phyloP scores from a whole-genome alignment of 2,888 invertebrate genomes.

The Diaprepes abbreviatus region DNA sequence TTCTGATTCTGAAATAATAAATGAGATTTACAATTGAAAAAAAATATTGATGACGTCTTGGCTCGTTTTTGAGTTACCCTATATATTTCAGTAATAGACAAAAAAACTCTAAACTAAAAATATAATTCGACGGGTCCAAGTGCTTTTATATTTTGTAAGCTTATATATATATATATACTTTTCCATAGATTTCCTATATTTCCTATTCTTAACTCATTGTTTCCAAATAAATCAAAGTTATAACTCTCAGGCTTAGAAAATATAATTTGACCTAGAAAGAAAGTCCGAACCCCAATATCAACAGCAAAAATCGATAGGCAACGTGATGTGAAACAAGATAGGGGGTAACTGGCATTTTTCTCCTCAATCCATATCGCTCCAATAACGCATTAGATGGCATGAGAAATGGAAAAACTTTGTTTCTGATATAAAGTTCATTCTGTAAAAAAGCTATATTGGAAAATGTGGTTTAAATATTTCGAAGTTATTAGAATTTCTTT shows the following conservation, averaged over 20 bases:
- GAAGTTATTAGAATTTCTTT: too few relatives aligned
- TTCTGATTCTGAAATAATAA: too few relatives aligned
- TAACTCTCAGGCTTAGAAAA: constrained; percentile 6
- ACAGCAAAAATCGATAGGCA: constrained; percentile 33
- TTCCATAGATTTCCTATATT: too few relatives aligned
- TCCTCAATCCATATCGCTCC: constrained; percentile 56
- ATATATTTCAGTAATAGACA: too few relatives aligned
- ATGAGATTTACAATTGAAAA: too few relatives aligned
- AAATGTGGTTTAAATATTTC: too few relatives aligned
- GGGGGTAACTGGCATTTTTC: constrained; percentile 35
- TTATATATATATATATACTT: too few relatives aligned
- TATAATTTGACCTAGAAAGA: constrained; percentile 27
- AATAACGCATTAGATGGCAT: constrained; percentile 59
- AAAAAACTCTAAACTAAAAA: too few relatives aligned
- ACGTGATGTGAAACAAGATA: constrained; percentile 30
- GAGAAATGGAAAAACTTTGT: constrained; percentile 61
- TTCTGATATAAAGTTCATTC: constrained; percentile 8
- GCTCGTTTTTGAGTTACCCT: too few relatives aligned
- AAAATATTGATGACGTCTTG: too few relatives aligned
- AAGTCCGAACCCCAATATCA: constrained; percentile 26
- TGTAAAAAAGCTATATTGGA: constrained; percentile 11
- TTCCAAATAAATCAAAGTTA: constrained; percentile 7
- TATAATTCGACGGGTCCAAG: too few relatives aligned
- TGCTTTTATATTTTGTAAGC: too few relatives aligned
- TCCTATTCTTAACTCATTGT: background rate